Conservation (phyloP, 2,113 vertebrate genomes). For the Leptodactylus fuscus region DNA sequence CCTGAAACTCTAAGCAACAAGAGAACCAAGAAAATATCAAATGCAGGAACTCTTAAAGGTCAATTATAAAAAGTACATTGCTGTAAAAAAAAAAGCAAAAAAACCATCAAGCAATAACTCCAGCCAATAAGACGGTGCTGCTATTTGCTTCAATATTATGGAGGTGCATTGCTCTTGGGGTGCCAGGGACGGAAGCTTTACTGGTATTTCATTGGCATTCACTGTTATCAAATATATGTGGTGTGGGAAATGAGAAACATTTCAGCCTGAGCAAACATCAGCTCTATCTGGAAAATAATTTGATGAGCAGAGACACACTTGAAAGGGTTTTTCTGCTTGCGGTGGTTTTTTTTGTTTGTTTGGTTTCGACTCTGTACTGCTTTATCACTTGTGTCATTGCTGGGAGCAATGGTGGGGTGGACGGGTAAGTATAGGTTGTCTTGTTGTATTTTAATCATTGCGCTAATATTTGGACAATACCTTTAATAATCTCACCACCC, state of each 20-base stretch:
- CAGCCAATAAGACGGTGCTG: conserved; percentile 57
- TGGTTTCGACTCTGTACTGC: neutral
- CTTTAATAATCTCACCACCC: no score
- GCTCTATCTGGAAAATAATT: conserved; percentile 20
- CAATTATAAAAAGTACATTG: conserved; percentile 63
- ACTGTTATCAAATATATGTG: conserved; percentile 20
- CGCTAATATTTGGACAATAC: no score
- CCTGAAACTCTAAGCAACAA: conserved; percentile 24
- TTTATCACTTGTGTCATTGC: neutral
- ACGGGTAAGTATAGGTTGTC: no score
- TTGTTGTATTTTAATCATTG: no score
- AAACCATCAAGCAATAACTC: conserved; percentile 61
- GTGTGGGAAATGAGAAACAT: neutral
- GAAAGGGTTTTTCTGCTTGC: neutral
- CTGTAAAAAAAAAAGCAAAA: conserved; percentile 22
- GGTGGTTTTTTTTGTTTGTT: conserved; percentile 3
- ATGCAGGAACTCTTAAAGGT: conserved; percentile 59
- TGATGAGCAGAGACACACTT: neutral
- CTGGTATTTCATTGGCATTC: conserved; percentile 49
- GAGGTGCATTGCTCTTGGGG: conserved; percentile 58
- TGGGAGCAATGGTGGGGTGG: no score
- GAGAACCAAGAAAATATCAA: conserved; percentile 57
- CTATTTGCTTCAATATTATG: conserved; percentile 62
- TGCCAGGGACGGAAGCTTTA: neutral
- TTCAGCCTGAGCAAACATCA: conserved; percentile 6